Evolutionary conservation across 2,113 vertebrate genomes (phyloP).

Genomic region (Puffinus mauretanicus): DNA sequence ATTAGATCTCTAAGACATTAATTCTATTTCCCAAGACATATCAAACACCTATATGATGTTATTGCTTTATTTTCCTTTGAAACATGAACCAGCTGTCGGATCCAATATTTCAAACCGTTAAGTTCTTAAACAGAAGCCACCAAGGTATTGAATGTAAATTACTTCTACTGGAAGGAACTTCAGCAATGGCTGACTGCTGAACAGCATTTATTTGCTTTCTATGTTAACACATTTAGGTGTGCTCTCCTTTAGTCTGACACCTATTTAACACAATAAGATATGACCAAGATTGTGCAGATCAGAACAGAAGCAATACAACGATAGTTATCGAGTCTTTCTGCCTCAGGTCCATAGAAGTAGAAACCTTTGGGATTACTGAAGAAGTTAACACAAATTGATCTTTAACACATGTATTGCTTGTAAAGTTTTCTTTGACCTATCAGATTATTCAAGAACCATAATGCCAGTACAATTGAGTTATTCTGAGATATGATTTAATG

Average conservation of each 20-base stretch:
- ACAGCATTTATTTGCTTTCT: neutral
- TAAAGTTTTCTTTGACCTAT: neutral
- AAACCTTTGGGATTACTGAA: neutral
- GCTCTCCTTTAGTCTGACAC: neutral
- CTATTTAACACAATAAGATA: neutral
- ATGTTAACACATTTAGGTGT: neutral
- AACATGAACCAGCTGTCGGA: neutral
- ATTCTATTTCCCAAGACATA: neutral
- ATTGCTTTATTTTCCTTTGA: slow-evolving; percentile 13
- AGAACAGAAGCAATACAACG: neutral
- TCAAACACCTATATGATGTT: neutral
- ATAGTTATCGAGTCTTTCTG: neutral
- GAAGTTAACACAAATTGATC: neutral
- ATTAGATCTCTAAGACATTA: neutral
- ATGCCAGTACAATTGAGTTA: neutral
- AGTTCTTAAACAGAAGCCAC: neutral
- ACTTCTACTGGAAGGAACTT: neutral
- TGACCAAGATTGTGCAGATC: neutral
- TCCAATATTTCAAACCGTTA: neutral
- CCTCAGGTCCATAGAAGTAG: neutral
- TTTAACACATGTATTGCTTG: neutral
- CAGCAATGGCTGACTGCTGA: neutral
- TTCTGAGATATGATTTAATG: neutral
- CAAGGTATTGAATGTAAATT: neutral
- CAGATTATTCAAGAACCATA: neutral